phyloP scores from a whole-genome alignment of 2,113 vertebrate genomes.

The Actenoides hombroni region DNA sequence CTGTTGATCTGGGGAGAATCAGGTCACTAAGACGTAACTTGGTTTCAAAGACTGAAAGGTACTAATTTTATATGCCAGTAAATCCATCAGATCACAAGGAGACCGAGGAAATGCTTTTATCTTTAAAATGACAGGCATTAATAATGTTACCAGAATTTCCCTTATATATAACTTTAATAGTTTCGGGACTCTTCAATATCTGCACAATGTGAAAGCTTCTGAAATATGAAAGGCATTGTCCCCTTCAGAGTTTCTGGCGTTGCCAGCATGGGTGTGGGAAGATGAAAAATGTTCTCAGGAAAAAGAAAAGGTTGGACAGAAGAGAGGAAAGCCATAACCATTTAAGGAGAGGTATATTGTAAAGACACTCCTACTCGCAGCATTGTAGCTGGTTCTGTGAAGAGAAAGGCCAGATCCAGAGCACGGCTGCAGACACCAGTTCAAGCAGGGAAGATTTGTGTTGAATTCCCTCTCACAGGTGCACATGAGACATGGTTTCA shows the following conservation, averaged over 20 bases:
- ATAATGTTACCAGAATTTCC: conserved; percentile 58
- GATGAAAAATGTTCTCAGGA: neutral
- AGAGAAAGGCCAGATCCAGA: neutral
- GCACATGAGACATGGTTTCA: fast-evolving
- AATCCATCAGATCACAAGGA: conserved; percentile 64
- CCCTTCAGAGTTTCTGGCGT: neutral
- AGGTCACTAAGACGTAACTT: conserved; percentile 52
- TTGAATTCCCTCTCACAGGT: neutral
- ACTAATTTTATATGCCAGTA: conserved; percentile 68
- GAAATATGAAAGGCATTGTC: conserved; percentile 34
- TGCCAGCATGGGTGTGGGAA: neutral
- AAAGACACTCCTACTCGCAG: neutral
- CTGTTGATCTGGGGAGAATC: conserved; percentile 48
- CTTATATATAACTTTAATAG: conserved; percentile 40
- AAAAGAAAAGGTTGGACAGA: neutral
- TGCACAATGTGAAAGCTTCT: conserved; percentile 22
- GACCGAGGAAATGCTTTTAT: conserved; percentile 66
- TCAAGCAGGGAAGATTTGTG: neutral
- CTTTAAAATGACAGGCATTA: conserved; percentile 68
- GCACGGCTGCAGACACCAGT: neutral
- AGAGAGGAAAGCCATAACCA: neutral
- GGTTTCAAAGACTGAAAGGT: conserved; percentile 66
- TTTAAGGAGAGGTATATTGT: neutral
- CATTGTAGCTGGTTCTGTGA: neutral
- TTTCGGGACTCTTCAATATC: conserved; percentile 6